Conservation (phyloP, 1,140 invertebrate genomes). For the Achroia grisella region DNA sequence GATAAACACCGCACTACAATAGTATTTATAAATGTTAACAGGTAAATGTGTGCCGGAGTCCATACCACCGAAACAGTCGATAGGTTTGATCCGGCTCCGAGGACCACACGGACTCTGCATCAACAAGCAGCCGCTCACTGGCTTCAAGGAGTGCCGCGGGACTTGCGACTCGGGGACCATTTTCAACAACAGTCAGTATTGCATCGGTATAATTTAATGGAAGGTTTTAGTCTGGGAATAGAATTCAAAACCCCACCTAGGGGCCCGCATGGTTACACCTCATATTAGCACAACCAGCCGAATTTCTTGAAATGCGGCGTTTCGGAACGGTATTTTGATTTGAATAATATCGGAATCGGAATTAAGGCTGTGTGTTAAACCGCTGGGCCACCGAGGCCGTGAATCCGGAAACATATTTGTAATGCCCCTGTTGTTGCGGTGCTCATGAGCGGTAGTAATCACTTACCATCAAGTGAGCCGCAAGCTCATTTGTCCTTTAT, state of each 20-base stretch:
- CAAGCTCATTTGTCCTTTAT: too few species aligned
- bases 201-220: too few species aligned
- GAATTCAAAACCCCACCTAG: not conserved
- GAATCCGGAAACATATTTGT: too few species aligned
- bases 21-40: too few species aligned
- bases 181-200: slow-evolving; percentile 76
- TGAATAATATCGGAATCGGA: too few species aligned
- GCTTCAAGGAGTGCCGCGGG: slow-evolving; percentile 80
- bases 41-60: slow-evolving; percentile 73
- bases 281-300: not conserved
- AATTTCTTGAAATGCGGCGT: not conserved
- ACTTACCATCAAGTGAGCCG: too few species aligned
- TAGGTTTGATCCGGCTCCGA: slow-evolving; percentile 71
- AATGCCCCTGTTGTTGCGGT: too few species aligned
- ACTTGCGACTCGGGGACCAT: slow-evolving; percentile 77
- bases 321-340: not conserved
- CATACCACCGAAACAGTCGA: slow-evolving; percentile 69
- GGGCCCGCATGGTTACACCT: not conserved
- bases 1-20: too few species aligned
- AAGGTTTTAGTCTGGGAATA: too few species aligned
- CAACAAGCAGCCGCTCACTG: slow-evolving; percentile 74
- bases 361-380: too few species aligned
- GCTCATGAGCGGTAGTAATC: too few species aligned
- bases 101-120: slow-evolving; percentile 75
- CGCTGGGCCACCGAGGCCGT: too few species aligned